A percentile compares a stretch with the other conserved stretches of the same genome.
phyloP scores from a whole-genome alignment of 1,140 invertebrate genomes.

The Leptinotarsa lineolata region DNA sequence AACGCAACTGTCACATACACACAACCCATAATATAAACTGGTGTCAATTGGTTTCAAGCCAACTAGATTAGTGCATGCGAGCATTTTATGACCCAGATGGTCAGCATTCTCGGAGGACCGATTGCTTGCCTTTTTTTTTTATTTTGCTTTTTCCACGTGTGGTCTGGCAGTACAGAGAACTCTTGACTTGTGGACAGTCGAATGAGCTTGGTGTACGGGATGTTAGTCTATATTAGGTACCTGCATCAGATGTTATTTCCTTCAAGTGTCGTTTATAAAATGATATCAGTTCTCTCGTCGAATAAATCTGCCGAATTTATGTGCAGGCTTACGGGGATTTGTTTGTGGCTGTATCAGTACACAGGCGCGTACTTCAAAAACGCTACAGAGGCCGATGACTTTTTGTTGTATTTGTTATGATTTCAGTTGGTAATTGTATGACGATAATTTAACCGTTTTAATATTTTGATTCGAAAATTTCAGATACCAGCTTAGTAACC shows the following conservation, averaged over 20 bases:
- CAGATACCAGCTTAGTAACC: too few species aligned
- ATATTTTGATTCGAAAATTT: too few species aligned
- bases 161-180: slow-evolving; percentile 7
- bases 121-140: slow-evolving; percentile 11
- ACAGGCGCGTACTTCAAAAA: too few species aligned
- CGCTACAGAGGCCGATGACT: too few species aligned
- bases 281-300: slow-evolving; percentile 5
- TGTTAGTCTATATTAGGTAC: slow-evolving; percentile 18
- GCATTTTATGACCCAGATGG: slow-evolving; percentile 22
- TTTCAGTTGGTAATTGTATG: too few species aligned
- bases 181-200: slow-evolving; percentile 11
- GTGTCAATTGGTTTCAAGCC: slow-evolving; percentile 25
- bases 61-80: slow-evolving; percentile 17
- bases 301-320: neutral
- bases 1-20: slow-evolving; percentile 23
- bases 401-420: too few species aligned
- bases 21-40: slow-evolving; percentile 26
- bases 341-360: too few species aligned
- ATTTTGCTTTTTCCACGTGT: slow-evolving; percentile 24
- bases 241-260: neutral
- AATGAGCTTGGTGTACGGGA: slow-evolving; percentile 1
- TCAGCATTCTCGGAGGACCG: slow-evolving; percentile 21
- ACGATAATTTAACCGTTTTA: too few species aligned
- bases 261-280: slow-evolving; percentile 6
- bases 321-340: neutral